Percentiles rank a stretch among this genome's conserved stretches.
These are phyloP conservation scores for Rhamnusium bicolor DNA, from an alignment of 2,888 invertebrate species.

Conservation along the genomic window DNA sequence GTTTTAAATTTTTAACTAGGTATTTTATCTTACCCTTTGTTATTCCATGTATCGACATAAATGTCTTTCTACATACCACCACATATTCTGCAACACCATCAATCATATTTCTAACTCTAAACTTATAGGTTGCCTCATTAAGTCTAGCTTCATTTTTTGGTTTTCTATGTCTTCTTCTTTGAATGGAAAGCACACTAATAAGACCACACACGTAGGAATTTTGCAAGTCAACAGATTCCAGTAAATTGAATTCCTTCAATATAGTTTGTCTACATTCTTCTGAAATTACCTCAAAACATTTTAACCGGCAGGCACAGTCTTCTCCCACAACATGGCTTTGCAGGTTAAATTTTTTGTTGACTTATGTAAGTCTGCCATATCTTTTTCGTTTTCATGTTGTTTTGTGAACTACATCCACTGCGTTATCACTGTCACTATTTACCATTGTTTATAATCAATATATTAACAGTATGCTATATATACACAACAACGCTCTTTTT, in stretches of 20 bases:
- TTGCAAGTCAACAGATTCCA: not conserved
- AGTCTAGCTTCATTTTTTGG: slow-evolving; percentile 29
- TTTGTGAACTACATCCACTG: not conserved
- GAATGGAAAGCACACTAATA: slow-evolving; percentile 8
- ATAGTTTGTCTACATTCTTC: slow-evolving; percentile 10
- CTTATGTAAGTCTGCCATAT: slow-evolving; percentile 21
- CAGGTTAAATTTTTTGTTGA: too few relatives aligned
- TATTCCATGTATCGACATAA: slow-evolving; percentile 30
- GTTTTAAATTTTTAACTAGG: slow-evolving; percentile 19
- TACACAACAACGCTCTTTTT: not conserved
- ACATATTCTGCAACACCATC: slow-evolving; percentile 16
- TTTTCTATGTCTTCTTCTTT: slow-evolving; percentile 28
- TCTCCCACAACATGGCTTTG: too few relatives aligned
- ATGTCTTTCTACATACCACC: slow-evolving; percentile 18
- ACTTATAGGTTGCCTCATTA: not conserved
- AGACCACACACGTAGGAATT: slow-evolving; percentile 23
- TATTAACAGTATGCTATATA: not conserved
- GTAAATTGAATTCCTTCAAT: slow-evolving; percentile 15
- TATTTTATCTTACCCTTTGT: slow-evolving; percentile 31
- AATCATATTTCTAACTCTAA: slow-evolving; percentile 28
- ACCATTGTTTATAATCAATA: not conserved
- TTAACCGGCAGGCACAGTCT: slow-evolving; percentile 4
- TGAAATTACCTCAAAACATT: slow-evolving; percentile 11
- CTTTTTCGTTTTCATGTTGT: slow-evolving; percentile 3
- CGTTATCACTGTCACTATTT: not conserved